Conservation (phyloP, 2,888 invertebrate genomes). For the Serripes groenlandicus region DNA sequence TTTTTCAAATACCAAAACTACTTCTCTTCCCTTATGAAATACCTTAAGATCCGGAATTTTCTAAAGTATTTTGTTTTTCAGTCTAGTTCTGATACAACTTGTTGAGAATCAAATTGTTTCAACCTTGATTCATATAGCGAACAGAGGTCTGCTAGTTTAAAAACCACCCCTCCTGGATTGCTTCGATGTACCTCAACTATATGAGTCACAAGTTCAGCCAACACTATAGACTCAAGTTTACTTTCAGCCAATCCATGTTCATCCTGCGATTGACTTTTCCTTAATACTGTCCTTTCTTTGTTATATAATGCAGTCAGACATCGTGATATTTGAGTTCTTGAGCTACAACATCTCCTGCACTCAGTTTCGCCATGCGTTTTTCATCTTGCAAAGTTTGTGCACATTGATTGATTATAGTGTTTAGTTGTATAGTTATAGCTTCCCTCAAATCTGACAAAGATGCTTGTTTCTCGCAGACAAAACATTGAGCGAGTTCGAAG, state of each 20-base stretch:
- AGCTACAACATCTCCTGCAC: conserved; percentile 67
- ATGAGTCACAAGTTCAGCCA: conserved; percentile 42
- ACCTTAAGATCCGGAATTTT: conserved; percentile 63
- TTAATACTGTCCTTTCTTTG: conserved; percentile 38
- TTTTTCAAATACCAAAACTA: conserved; percentile 40
- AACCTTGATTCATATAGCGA: conserved; percentile 27
- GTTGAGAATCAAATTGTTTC: not conserved
- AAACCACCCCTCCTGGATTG: conserved; percentile 37
- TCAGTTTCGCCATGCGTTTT: conserved; percentile 57
- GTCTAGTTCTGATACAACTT: conserved; percentile 28
- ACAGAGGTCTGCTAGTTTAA: conserved; percentile 55
- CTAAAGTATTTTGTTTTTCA: conserved; percentile 43
- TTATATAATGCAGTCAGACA: conserved; percentile 62
- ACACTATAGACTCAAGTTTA: conserved; percentile 7
- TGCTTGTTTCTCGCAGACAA: conserved; percentile 53
- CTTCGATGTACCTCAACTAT: conserved; percentile 57
- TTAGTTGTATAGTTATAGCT: conserved; percentile 63
- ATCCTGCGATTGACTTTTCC: not conserved
- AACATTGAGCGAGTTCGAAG: conserved; percentile 30
- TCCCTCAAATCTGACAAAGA: conserved; percentile 38
- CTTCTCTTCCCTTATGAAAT: conserved; percentile 36
- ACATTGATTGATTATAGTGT: conserved; percentile 55
- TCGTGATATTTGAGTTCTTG: conserved; percentile 67
- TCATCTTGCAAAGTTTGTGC: conserved; percentile 56
- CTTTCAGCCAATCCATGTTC: not conserved